Conservation (phyloP, 2,113 vertebrate species). For the Mormyrus iriodes region DNA sequence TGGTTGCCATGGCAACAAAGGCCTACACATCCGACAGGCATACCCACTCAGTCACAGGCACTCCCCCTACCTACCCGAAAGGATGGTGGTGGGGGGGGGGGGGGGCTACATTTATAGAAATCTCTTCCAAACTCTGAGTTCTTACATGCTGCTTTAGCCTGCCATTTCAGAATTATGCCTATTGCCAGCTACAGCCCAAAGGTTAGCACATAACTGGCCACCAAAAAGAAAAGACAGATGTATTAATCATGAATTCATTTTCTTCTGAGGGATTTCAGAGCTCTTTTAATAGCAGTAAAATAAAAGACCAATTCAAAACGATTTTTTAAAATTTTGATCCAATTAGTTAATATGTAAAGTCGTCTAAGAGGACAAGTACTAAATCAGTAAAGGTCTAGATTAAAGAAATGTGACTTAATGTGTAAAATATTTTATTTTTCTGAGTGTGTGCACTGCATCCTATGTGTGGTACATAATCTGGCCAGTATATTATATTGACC, state of each 20-base stretch:
- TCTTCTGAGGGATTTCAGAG: background rate
- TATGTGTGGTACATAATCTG: background rate
- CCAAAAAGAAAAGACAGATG: background rate
- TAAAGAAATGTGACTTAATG: background rate
- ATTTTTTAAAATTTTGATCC: background rate
- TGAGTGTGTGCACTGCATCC: background rate
- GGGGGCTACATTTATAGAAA: background rate
- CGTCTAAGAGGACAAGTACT: background rate
- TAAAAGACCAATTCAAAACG: background rate
- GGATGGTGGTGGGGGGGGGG: slow-evolving; percentile 3
- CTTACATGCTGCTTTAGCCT: background rate
- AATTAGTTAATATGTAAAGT: background rate
- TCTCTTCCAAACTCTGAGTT: background rate
- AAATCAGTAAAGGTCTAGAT: background rate
- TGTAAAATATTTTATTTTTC: background rate
- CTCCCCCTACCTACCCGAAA: slow-evolving; percentile 32
- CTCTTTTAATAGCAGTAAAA: background rate
- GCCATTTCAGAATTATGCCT: background rate
- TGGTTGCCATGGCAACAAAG: slow-evolving; percentile 64
- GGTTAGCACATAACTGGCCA: background rate
- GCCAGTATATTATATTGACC: background rate
- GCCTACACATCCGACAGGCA: slow-evolving; percentile 70
- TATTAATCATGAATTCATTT: background rate
- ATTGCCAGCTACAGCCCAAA: background rate
- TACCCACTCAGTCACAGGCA: slow-evolving; percentile 67